A percentile compares a stretch with the other conserved stretches of the same genome.
These are phyloP conservation scores for Nemurella pictetii DNA, from an alignment of 2,888 invertebrate genomes.

Conservation along the genomic window DNA sequence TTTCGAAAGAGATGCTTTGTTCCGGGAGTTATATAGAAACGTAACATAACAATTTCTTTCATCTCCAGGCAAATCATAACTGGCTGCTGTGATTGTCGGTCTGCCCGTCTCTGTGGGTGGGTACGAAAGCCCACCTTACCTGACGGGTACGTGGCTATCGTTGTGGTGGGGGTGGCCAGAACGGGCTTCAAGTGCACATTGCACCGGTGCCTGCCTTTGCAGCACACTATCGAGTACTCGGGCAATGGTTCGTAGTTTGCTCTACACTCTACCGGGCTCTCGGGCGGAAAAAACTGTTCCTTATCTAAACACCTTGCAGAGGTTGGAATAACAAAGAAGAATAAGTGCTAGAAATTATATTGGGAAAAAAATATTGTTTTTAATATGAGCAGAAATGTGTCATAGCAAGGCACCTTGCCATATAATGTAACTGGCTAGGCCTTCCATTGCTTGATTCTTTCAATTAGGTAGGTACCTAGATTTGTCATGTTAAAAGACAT, in stretches of 20 bases:
- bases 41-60: no score
- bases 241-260: constrained; percentile 49
- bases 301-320: constrained; percentile 57
- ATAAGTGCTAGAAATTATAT: neutral
- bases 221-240: constrained; percentile 54
- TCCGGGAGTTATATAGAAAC: no score
- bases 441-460: no score
- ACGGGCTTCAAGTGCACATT: constrained; percentile 56
- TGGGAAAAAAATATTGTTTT: neutral
- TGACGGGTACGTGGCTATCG: constrained; percentile 50
- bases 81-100: neutral
- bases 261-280: constrained; percentile 58
- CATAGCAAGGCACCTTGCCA: neutral
- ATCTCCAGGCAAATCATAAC: no score
- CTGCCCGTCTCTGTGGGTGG: constrained; percentile 5
- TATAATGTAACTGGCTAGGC: neutral
- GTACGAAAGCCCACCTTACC: constrained; percentile 40
- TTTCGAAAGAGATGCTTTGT: no score
- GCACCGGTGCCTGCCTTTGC: constrained; percentile 62
- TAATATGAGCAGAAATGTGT: neutral
- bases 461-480: neutral
- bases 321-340: constrained; percentile 13
- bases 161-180: constrained; percentile 53
- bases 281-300: constrained; percentile 63
- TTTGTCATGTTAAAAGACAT: neutral